Base-by-base conservation (phyloP, 2,113 vertebrate genomes). In the Paedocypris sp. region DNA sequence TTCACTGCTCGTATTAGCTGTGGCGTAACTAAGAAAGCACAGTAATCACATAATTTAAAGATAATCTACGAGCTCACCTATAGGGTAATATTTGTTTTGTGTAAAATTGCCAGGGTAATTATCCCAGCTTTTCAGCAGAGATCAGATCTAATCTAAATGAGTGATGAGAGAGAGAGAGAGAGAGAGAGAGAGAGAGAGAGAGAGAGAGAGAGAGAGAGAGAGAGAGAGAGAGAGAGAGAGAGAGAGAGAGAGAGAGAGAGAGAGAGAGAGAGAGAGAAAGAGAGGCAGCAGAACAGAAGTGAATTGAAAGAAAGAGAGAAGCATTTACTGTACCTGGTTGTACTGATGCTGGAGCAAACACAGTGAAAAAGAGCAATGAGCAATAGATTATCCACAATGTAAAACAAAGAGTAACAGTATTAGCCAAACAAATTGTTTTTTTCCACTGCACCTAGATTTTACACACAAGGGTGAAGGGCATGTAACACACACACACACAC, bases 21-120 rank as follows among this genome's bases (percentile, higher is more conserved):
- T 31, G 20, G 38, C 18, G 26, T 33, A 46, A 28, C 45, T 39
- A 13, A 20, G 25, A 46, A 64, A 45, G 51, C 32, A 54, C 38
- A 31, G 39, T 36, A 41, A 56, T 56, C 41, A 45, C 19, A 35
- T n/a, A n/a, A 42, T 47, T 23, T 26, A 32, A 43, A 46, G 50
- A 46, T 54, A 41, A 53, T 53, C 32, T 36, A 45, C 45, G 29
- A 63, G 39, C 52, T 28, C 41, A 35, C 49, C 49, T 36, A 45
- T 53, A 63, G 61, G 49, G 49, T 52, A 35, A 45, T 63, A 54
- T 64, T 64, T 64, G 41, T 46, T 54, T 64, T 20, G 22, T 54
- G 29, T 43, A 46, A 64, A 46, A 54, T 64, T 46, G 39, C 61
- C 10, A 63, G 7, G 50, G 50, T 54, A 46, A 63, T 63, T 63